A percentile compares a stretch with the other conserved stretches of the same genome.
These are phyloP conservation scores for Diadema setosum DNA, from an alignment of 35 echinoderm and acorn worm species.

Conservation along the genomic window DNA sequence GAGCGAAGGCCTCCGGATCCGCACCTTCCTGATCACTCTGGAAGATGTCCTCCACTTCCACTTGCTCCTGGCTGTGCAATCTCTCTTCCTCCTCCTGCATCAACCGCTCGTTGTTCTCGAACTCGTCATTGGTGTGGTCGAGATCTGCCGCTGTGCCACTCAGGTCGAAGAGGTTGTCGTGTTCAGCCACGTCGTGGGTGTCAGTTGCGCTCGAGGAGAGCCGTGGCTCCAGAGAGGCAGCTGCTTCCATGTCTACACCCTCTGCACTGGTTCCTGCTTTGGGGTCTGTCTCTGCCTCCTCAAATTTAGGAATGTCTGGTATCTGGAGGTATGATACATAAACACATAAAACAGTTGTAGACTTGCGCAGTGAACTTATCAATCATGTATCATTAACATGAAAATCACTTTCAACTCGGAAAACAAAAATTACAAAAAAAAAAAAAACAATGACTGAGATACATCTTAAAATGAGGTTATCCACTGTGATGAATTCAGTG, in stretches of 20 bases:
- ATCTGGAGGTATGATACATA: background rate
- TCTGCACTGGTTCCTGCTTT: background rate
- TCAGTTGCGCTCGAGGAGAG: background rate
- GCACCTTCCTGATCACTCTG: background rate
- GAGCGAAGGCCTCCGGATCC: background rate
- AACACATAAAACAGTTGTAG: too few species aligned
- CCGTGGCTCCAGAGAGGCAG: background rate
- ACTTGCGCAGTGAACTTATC: too few species aligned
- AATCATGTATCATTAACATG: too few species aligned
- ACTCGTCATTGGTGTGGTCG: background rate
- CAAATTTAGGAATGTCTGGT: conserved; percentile 16
- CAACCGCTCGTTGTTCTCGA: background rate
- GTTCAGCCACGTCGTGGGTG: background rate
- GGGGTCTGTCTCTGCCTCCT: background rate
- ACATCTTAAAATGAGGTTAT: too few species aligned
- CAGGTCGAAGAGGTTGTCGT: background rate
- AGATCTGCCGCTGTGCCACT: background rate
- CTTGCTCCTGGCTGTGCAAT: background rate
- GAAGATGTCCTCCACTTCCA: background rate
- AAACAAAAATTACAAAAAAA: too few species aligned
- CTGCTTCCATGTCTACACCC: background rate
- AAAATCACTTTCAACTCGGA: too few species aligned
- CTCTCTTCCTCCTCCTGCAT: background rate
- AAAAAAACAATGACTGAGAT: too few species aligned
- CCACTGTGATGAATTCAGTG: too few species aligned